phyloP scores from a whole-genome alignment of 2,113 vertebrate genomes.

The Lophochroa leadbeateri region DNA sequence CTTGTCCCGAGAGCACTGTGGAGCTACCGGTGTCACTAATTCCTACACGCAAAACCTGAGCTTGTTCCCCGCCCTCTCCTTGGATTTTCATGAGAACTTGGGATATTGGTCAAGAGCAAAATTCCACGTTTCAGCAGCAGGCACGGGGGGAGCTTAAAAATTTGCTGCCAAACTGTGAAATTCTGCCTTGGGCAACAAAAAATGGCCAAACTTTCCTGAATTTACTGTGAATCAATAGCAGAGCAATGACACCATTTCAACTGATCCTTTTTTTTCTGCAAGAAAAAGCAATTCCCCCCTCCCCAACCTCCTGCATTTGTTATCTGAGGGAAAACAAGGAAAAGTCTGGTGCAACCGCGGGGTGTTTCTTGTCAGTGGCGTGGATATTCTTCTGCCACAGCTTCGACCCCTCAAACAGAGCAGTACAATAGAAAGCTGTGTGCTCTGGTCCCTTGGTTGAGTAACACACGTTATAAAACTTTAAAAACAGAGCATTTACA shows the following conservation, averaged over 20 bases:
- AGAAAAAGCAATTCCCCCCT: not conserved
- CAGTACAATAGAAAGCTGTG: not conserved
- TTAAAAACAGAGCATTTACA: conserved; percentile 78
- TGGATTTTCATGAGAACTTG: not conserved
- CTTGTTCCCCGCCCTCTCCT: not conserved
- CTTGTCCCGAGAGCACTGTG: not conserved
- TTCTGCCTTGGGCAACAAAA: not conserved
- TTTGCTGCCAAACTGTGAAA: conserved; percentile 57
- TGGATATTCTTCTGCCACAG: not conserved
- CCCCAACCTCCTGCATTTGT: not conserved
- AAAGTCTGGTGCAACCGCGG: not conserved
- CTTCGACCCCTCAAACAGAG: not conserved
- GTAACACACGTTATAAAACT: conserved; percentile 71
- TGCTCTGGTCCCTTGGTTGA: conserved; percentile 2
- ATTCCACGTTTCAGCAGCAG: conserved; percentile 45
- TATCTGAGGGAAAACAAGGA: not conserved
- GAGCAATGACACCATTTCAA: not conserved
- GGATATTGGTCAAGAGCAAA: not conserved
- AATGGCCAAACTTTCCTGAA: not conserved
- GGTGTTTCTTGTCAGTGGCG: not conserved
- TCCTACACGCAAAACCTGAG: conserved; percentile 49
- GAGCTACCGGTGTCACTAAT: not conserved
- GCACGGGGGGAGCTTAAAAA: conserved; percentile 28
- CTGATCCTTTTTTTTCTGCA: not conserved
- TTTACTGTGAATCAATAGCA: not conserved